Base-by-base conservation (phyloP, 2,113 vertebrate genomes). In the Anoura caudifer region DNA sequence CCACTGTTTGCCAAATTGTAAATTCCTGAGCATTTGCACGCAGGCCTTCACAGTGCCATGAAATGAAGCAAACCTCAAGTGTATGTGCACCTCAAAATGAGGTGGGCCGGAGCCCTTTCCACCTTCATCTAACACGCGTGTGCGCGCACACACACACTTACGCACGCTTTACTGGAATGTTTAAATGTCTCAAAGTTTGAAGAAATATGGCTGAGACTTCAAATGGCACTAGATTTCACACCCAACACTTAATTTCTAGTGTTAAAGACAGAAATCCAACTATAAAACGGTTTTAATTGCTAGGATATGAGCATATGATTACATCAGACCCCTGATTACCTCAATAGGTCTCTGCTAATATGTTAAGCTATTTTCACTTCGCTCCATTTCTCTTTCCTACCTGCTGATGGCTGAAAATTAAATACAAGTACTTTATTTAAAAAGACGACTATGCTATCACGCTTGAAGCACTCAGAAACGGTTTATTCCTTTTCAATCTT, bases 341-440 rank as follows among this genome's bases (percentile, higher is more conserved):
- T 85, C 82, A 38, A n/a, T 24, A 92, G 67, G 54, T 16, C 28
- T 94, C 88, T 91, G 67, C 43, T 80, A 81, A 88, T 87, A 80
- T 87, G 13, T 75, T 72, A 96, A 94, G 31, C 38, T 94, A 90
- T 93, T 97, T 97, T 98, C 97, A 85, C 88, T 97, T 98, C 97
- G 96, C 95, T 97, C 87, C 69, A 73, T 86, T 86, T 97, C 90
- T 90, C 81, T 97, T 97, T 87, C 31, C 82, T 96, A 63, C 17
- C 28, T 94, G 22, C 52, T 87, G 38, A 31, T 45, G 90, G 76
- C 33, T 91, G 28, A 31, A 93, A 96, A 95, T 96, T 94, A 96
- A 98, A 97, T 26, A 81, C 4, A 3, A 90, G 67, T 87, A 45
- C 59, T 91, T 72, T 24, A 43, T 61, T 95, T 95, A 79, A 5